phyloP scores from a whole-genome alignment of 1,140 invertebrate species.

The Apis laboriosa region DNA sequence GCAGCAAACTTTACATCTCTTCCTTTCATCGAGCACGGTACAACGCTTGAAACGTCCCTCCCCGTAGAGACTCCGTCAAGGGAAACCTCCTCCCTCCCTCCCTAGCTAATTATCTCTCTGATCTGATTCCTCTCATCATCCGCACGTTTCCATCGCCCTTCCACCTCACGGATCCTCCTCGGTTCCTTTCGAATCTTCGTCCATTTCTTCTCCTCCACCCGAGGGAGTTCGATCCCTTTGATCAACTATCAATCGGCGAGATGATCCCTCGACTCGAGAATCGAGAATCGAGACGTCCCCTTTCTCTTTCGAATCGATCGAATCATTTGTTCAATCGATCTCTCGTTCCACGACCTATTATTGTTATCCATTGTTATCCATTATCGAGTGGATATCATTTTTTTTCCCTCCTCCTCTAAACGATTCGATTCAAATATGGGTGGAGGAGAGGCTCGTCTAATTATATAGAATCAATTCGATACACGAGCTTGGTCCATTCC shows the following conservation, averaged over 20 bases:
- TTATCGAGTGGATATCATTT: slow-evolving; percentile 1
- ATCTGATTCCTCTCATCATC: slow-evolving; percentile 29
- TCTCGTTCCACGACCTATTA: slow-evolving; percentile 20
- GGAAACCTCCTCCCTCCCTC: not conserved
- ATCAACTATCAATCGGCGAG: slow-evolving; percentile 34
- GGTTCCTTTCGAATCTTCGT: slow-evolving; percentile 33
- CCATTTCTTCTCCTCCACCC: slow-evolving; percentile 1
- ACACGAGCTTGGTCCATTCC: too few species aligned
- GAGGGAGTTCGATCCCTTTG: slow-evolving; percentile 50
- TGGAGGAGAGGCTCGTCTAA: not conserved
- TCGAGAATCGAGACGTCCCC: not conserved
- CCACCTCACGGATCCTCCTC: slow-evolving; percentile 2
- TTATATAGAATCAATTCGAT: slow-evolving; percentile 11
- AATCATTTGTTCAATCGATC: slow-evolving; percentile 45
- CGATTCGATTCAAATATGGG: slow-evolving; percentile 40
- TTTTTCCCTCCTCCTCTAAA: slow-evolving; percentile 25
- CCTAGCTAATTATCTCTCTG: slow-evolving; percentile 45
- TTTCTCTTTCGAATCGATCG: slow-evolving; percentile 13
- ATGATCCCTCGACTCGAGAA: not conserved
- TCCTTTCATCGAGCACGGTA: not conserved
- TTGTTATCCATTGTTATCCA: slow-evolving; percentile 16
- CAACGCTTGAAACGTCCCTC: not conserved
- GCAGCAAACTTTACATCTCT: not conserved
- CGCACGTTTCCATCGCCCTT: not conserved
- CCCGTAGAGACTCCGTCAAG: not conserved